phyloP scores from a whole-genome alignment of 2,888 invertebrate genomes.

The Nematopogon swammerdamellus region DNA sequence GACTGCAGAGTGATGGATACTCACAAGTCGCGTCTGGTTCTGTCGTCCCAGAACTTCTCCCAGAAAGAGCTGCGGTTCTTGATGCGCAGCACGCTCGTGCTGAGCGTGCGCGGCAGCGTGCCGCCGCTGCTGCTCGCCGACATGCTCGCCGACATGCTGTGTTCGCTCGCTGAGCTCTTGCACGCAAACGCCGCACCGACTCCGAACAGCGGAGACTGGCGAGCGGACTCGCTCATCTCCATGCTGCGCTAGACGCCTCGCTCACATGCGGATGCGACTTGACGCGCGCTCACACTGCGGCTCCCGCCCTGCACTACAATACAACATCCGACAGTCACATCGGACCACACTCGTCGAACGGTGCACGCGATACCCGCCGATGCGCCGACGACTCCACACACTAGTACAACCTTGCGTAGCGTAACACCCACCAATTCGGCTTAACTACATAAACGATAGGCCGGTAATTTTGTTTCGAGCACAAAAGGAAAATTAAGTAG shows the following conservation, averaged over 20 bases:
- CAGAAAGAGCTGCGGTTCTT: slow-evolving; percentile 78
- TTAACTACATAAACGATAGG: no score
- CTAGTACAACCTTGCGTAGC: no score
- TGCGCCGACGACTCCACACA: no score
- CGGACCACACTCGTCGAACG: no score
- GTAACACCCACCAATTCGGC: no score
- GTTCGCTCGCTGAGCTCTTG: slow-evolving; percentile 48
- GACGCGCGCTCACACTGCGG: slow-evolving; percentile 2
- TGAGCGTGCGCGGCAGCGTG: slow-evolving; percentile 67
- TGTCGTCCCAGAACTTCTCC: slow-evolving; percentile 79
- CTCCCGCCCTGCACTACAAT: slow-evolving; percentile 8
- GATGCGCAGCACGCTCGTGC: slow-evolving; percentile 76
- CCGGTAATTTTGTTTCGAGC: no score
- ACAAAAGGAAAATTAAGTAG: no score
- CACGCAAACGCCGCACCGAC: slow-evolving; percentile 38
- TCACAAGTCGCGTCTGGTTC: slow-evolving; percentile 67
- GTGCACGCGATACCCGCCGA: no score
- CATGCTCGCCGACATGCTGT: slow-evolving; percentile 36
- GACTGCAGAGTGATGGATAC: no score
- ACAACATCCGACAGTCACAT: slow-evolving; percentile 1
- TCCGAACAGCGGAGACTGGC: slow-evolving; percentile 46
- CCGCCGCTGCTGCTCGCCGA: slow-evolving; percentile 44
- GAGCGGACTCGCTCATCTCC: slow-evolving; percentile 27
- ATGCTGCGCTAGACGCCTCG: slow-evolving; percentile 16
- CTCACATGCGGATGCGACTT: slow-evolving; percentile 5